Conservation (phyloP, 2,888 invertebrate species). For the Plebejus melissa region DNA sequence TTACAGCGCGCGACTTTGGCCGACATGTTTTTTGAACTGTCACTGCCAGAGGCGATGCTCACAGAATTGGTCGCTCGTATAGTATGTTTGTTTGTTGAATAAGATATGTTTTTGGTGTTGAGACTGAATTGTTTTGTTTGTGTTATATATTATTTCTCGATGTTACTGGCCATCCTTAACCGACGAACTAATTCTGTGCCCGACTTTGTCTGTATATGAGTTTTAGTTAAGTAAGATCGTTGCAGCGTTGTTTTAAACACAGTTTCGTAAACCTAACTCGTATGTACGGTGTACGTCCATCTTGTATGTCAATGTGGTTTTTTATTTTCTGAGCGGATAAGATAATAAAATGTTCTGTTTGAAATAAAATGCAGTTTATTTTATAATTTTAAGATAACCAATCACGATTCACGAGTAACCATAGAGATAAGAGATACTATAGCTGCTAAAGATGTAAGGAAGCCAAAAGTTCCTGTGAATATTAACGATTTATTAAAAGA, state of each 20-base stretch:
- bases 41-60: conserved; percentile 35
- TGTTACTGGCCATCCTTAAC: conserved; percentile 28
- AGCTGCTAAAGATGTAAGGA: background rate
- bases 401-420: background rate
- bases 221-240: conserved; percentile 75
- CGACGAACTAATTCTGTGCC: conserved; percentile 28
- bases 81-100: conserved; percentile 57
- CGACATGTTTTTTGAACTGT: conserved; percentile 34
- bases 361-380: conserved; percentile 66
- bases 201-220: conserved; percentile 74
- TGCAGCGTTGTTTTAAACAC: conserved; percentile 53
- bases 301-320: conserved; percentile 77
- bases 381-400: conserved; percentile 35
- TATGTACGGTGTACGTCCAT: conserved; percentile 77
- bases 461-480: background rate
- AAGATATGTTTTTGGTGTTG: conserved; percentile 70
- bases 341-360: conserved; percentile 80
- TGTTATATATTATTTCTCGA: conserved; percentile 73
- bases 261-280: conserved; percentile 64
- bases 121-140: conserved; percentile 79
- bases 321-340: conserved; percentile 77
- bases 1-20: conserved; percentile 30
- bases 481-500: background rate
- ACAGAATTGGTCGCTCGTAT: conserved; percentile 40
- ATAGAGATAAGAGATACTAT: background rate